Evolutionary conservation across 2,888 invertebrate species (phyloP).

Genomic region (Eupithecia subumbrata): DNA sequence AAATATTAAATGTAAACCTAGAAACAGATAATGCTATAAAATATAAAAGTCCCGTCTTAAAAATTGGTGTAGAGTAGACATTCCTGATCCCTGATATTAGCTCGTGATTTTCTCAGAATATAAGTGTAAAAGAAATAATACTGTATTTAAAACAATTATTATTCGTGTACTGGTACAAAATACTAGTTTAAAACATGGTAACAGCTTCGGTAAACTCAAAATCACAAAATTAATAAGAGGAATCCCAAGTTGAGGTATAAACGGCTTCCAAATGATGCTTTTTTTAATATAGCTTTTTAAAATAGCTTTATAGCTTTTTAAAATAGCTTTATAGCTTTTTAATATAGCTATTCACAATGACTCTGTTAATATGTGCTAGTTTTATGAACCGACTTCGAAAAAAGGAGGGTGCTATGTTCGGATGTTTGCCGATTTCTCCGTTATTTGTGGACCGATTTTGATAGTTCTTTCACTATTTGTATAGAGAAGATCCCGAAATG

Average conservation of each 20-base stretch:
- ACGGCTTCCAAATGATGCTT: constrained; percentile 52
- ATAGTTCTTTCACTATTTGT: background rate
- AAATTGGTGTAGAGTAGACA: constrained; percentile 20
- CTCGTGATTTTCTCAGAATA: constrained; percentile 52
- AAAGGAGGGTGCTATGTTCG: background rate
- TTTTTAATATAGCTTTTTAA: constrained; percentile 5
- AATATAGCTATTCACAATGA: constrained; percentile 15
- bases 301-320: no score
- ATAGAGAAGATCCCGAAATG: background rate
- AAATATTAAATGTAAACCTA: constrained; percentile 17
- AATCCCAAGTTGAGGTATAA: constrained; percentile 56
- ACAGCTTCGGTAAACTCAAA: constrained; percentile 64
- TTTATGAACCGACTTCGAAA: background rate
- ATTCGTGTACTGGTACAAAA: constrained; percentile 52
- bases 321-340: background rate
- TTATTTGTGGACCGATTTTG: no score
- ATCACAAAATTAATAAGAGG: constrained; percentile 59
- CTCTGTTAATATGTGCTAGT: constrained; percentile 8
- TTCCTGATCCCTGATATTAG: constrained; percentile 48
- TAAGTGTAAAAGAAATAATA: constrained; percentile 61
- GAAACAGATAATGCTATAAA: constrained; percentile 10
- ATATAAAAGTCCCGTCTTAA: constrained; percentile 13
- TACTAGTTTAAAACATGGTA: constrained; percentile 63
- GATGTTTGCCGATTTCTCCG: background rate
- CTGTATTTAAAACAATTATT: constrained; percentile 57